Percentiles rank a stretch among this genome's conserved stretches.
Evolutionary conservation across 1,140 invertebrate species (phyloP).

Genomic region (Procambarus virginalis): DNA sequence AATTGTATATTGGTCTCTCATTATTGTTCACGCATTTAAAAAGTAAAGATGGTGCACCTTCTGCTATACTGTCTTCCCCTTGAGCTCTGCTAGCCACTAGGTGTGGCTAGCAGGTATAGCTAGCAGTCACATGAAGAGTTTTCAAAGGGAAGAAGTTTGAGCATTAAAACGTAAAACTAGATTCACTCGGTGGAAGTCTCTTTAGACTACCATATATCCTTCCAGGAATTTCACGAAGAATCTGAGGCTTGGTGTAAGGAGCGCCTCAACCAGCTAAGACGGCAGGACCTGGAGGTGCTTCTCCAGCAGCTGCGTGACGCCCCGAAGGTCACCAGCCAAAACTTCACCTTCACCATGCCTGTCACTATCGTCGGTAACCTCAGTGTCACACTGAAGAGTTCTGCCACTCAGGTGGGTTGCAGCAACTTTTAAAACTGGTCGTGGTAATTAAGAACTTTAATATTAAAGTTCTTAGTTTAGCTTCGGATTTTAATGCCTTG

Average conservation of each 20-base stretch:
- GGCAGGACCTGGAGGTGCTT: neutral
- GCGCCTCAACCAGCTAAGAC: neutral
- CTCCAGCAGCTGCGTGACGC: neutral
- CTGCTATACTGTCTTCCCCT: too few relatives aligned
- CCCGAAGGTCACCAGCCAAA: neutral
- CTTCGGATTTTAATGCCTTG: neutral
- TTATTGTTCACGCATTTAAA: too few relatives aligned
- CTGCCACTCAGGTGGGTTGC: neutral
- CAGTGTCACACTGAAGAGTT: neutral
- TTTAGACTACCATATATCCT: neutral
- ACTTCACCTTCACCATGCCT: neutral
- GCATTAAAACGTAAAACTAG: too few relatives aligned
- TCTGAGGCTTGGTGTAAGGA: neutral
- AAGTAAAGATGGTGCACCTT: too few relatives aligned
- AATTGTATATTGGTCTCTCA: too few relatives aligned
- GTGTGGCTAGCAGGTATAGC: too few relatives aligned
- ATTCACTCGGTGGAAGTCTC: neutral
- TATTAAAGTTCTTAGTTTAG: neutral
- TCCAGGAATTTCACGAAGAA: neutral
- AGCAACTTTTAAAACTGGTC: too few relatives aligned
- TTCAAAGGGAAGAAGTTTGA: too few relatives aligned
- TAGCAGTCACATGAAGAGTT: too few relatives aligned
- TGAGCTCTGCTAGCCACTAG: too few relatives aligned
- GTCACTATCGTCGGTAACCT: slow-evolving; percentile 23
- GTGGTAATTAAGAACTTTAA: too few relatives aligned